These are phyloP conservation scores for Sceloporus undulatus DNA, from an alignment of 2,113 vertebrate genomes.

Conservation along the genomic window DNA sequence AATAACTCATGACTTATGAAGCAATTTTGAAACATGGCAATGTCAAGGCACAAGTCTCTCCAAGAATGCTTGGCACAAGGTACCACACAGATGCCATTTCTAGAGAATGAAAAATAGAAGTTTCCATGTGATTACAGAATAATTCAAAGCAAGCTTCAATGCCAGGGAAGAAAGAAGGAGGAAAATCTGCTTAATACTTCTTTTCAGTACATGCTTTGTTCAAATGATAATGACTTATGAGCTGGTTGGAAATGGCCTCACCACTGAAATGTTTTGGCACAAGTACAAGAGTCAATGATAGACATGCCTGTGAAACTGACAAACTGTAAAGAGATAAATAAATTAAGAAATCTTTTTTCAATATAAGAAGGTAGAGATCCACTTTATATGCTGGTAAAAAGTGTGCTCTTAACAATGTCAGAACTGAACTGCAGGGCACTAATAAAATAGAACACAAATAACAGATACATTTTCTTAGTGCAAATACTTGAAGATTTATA, in stretches of 20 bases:
- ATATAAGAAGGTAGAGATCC: slow-evolving; percentile 54
- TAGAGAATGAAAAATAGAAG: slow-evolving; percentile 53
- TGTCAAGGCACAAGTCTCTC: slow-evolving; percentile 35
- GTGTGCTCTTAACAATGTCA: slow-evolving; percentile 45
- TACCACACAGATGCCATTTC: slow-evolving; percentile 36
- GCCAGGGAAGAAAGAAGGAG: slow-evolving; percentile 39
- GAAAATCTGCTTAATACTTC: slow-evolving; percentile 29
- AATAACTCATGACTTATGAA: slow-evolving; percentile 66
- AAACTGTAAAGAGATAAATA: slow-evolving; percentile 49
- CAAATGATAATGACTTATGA: slow-evolving; percentile 66
- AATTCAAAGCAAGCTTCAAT: slow-evolving; percentile 48
- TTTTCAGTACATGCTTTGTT: slow-evolving; percentile 45
- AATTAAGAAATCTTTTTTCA: slow-evolving; percentile 62
- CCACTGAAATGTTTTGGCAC: slow-evolving; percentile 50
- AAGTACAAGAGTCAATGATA: slow-evolving; percentile 48
- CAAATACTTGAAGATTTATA: slow-evolving; percentile 68
- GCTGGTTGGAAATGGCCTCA: slow-evolving; percentile 42
- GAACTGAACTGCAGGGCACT: slow-evolving; percentile 61
- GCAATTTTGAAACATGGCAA: slow-evolving; percentile 60
- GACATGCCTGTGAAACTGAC: slow-evolving; percentile 48
- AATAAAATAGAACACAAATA: slow-evolving; percentile 71
- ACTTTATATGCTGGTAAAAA: slow-evolving; percentile 53
- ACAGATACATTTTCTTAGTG: slow-evolving; percentile 67
- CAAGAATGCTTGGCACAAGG: slow-evolving; percentile 51
- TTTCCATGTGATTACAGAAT: slow-evolving; percentile 29